Conservation (phyloP, 2,797 vertebrate genomes). For the Ciconia nigra region DNA sequence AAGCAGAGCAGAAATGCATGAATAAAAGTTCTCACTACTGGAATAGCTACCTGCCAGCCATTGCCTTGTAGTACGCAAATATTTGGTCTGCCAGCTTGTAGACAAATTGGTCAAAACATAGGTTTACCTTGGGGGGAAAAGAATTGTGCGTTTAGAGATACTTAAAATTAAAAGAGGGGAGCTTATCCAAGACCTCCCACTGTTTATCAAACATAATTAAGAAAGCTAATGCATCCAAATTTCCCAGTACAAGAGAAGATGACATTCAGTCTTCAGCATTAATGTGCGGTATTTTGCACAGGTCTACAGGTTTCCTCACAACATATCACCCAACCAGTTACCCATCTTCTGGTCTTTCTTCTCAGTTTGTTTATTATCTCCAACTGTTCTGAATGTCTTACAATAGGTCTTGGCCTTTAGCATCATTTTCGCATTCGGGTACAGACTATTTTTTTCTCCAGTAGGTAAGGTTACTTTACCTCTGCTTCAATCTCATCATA, state of each 20-base stretch:
- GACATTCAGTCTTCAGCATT: not conserved
- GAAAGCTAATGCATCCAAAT: not conserved
- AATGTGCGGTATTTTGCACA: not conserved
- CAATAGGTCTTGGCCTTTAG: not conserved
- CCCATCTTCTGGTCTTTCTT: not conserved
- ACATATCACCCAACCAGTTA: not conserved
- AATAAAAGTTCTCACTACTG: not conserved
- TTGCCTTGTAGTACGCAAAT: constrained; percentile 95
- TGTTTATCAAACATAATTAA: not conserved
- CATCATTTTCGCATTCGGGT: not conserved
- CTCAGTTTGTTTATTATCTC: not conserved
- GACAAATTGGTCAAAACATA: constrained; percentile 98
- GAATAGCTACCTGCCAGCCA: constrained; percentile 89
- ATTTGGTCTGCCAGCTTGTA: constrained; percentile 98
- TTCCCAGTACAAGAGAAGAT: not conserved
- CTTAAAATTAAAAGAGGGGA: not conserved
- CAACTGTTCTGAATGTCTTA: not conserved
- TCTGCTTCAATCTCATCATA: constrained; percentile 99
- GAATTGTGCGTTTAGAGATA: not conserved
- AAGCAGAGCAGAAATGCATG: not conserved
- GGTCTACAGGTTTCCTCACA: not conserved
- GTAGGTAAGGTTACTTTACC: constrained; percentile 75
- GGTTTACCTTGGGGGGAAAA: constrained; percentile 83
- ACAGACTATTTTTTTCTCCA: not conserved
- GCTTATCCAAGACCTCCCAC: not conserved